Percentiles rank a stretch among this genome's conserved stretches.
Conservation (phyloP, 2,888 invertebrate species). For the Mesorhabditis spiculigera region DNA sequence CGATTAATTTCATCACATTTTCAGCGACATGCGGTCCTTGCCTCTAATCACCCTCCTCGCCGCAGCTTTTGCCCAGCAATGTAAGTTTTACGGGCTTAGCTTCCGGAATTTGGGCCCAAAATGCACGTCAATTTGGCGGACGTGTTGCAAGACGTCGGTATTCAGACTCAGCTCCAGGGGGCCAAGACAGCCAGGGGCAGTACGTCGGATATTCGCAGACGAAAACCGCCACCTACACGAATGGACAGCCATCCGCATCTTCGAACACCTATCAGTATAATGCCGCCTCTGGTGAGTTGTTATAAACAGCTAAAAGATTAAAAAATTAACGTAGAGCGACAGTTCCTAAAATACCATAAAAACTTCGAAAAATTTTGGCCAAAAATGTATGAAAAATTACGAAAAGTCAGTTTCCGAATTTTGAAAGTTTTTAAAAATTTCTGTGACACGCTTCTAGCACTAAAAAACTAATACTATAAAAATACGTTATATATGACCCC, state of each 20-base stretch:
- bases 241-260: constrained; percentile 3
- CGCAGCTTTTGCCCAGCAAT: background rate
- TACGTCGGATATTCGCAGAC: constrained; percentile 2
- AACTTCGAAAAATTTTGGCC: too few relatives aligned
- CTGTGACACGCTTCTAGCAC: too few relatives aligned
- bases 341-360: too few relatives aligned
- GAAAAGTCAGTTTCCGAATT: too few relatives aligned
- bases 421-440: too few relatives aligned
- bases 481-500: too few relatives aligned
- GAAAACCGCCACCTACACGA: background rate
- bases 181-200: constrained; percentile 6
- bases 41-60: background rate
- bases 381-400: too few relatives aligned
- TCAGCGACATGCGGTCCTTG: background rate
- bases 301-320: too few relatives aligned
- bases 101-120: background rate
- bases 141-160: background rate
- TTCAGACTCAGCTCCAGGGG: background rate
- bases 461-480: too few relatives aligned
- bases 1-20: background rate
- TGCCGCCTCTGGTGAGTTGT: background rate
- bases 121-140: too few relatives aligned
- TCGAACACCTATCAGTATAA: constrained; percentile 1
- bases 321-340: too few relatives aligned
- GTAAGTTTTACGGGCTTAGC: background rate